Percentiles rank a stretch among this genome's conserved stretches.
Evolutionary conservation across 2,113 vertebrate genomes (phyloP).

Genomic region (Petromus typicus): DNA sequence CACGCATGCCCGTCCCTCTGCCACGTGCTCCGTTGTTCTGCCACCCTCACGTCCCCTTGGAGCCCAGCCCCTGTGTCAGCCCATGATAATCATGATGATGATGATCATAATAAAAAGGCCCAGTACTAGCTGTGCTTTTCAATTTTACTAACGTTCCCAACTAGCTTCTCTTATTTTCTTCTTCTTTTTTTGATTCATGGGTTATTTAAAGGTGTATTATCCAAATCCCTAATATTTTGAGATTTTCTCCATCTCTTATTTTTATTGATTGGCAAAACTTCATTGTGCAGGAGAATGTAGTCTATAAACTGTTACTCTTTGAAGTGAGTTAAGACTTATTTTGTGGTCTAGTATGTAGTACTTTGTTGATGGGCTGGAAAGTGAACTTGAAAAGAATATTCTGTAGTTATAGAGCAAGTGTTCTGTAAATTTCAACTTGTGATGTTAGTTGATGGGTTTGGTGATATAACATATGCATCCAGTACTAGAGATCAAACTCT

Average conservation of each 20-base stretch:
- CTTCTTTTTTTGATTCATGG: not conserved
- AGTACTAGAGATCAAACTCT: not conserved
- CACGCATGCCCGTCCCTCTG: not conserved
- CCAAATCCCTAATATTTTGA: not conserved
- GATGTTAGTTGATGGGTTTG: not conserved
- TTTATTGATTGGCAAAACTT: not conserved
- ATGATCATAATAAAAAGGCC: constrained; percentile 24
- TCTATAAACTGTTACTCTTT: not conserved
- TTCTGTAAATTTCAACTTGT: not conserved
- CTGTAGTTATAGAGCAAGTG: not conserved
- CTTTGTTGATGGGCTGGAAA: not conserved
- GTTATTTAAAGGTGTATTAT: not conserved
- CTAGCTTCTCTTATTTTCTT: not conserved
- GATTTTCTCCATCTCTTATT: not conserved
- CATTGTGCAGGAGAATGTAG: not conserved
- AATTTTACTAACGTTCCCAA: not conserved
- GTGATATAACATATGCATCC: not conserved
- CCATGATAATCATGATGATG: not conserved
- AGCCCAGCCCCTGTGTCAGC: not conserved
- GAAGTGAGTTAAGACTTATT: not conserved
- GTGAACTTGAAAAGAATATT: not conserved
- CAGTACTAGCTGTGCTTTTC: not conserved
- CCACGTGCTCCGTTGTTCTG: accelerated
- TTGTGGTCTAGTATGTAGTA: not conserved
- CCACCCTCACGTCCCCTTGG: accelerated